phyloP scores from a whole-genome alignment of 2,888 invertebrate species.

The Augochlorella aurata region DNA sequence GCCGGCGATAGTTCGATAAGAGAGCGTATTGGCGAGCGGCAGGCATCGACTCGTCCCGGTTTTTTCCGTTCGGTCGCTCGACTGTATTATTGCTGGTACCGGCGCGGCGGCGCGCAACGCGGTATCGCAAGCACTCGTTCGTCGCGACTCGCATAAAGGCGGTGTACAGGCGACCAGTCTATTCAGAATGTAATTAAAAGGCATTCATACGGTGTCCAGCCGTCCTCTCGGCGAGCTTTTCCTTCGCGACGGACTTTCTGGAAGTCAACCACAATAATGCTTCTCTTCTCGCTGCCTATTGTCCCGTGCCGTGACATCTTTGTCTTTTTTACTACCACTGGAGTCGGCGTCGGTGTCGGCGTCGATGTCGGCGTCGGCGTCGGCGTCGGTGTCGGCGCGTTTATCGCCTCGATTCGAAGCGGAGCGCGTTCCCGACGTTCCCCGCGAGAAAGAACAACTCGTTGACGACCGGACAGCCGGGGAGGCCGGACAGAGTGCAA shows the following conservation, averaged over 20 bases:
- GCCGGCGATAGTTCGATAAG: conserved; percentile 3
- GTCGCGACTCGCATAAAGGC: conserved; percentile 56
- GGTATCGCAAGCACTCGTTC: conserved; percentile 56
- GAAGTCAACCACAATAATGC: conserved; percentile 67
- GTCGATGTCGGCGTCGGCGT: conserved; percentile 28
- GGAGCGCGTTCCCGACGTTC: conserved; percentile 14
- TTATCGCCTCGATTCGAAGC: conserved; percentile 45
- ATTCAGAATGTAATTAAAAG: conserved; percentile 71
- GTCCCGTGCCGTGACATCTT: conserved; percentile 60
- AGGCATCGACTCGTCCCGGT: conserved; percentile 45
- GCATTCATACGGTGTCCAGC: conserved; percentile 53
- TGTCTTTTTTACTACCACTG: conserved; percentile 62
- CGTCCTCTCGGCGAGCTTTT: conserved; percentile 52
- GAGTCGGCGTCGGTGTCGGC: conserved; percentile 20
- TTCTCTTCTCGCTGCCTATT: conserved; percentile 60
- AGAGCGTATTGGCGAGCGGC: not conserved
- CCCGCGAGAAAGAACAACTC: conserved; percentile 23
- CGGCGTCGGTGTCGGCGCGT: conserved; percentile 21
- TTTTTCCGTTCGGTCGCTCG: conserved; percentile 49
- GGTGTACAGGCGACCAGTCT: conserved; percentile 47
- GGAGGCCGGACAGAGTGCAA: conserved; percentile 2
- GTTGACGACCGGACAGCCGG: conserved; percentile 32
- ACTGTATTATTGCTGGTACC: conserved; percentile 54
- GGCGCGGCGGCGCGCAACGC: conserved; percentile 21
- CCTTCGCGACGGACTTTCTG: conserved; percentile 63